Conservation (phyloP, 2,797 vertebrate genomes). For the Xenentodon cancila region DNA sequence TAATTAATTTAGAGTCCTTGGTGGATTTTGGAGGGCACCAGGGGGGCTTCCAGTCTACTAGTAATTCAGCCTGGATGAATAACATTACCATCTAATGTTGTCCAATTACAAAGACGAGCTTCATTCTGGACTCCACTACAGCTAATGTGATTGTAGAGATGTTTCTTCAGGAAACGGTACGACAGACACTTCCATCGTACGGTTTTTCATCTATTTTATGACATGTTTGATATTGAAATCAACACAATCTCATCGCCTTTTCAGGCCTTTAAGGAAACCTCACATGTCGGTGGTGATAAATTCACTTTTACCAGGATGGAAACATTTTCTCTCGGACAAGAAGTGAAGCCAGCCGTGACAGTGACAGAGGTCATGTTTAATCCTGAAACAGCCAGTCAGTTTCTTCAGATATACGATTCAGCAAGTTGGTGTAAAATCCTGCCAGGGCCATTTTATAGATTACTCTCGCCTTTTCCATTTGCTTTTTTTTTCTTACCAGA, state of each 20-base stretch:
- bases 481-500: not conserved
- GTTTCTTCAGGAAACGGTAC: too few relatives aligned
- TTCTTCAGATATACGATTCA: conserved; percentile 42
- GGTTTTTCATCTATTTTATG: too few relatives aligned
- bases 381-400: conserved; percentile 47
- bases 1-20: conserved; percentile 92
- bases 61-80: conserved; percentile 66
- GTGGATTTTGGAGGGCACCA: conserved; percentile 53
- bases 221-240: too few relatives aligned
- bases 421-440: conserved; percentile 34
- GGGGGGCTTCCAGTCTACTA: conserved; percentile 43
- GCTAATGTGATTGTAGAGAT: conserved; percentile 39
- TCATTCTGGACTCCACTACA: conserved; percentile 40
- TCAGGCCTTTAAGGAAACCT: conserved; percentile 4
- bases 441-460: conserved; percentile 59
- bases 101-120: conserved; percentile 52
- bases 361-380: conserved; percentile 59
- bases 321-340: conserved; percentile 38
- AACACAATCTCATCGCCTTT: not conserved
- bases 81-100: conserved; percentile 68
- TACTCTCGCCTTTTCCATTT: conserved; percentile 40
- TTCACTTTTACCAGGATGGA: conserved; percentile 31
- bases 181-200: too few relatives aligned
- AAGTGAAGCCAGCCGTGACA: conserved; percentile 43
- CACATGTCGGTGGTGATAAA: conserved; percentile 45